These are phyloP conservation scores for Athene cunicularia DNA, from an alignment of 2,113 vertebrate species.

Conservation along the genomic window DNA sequence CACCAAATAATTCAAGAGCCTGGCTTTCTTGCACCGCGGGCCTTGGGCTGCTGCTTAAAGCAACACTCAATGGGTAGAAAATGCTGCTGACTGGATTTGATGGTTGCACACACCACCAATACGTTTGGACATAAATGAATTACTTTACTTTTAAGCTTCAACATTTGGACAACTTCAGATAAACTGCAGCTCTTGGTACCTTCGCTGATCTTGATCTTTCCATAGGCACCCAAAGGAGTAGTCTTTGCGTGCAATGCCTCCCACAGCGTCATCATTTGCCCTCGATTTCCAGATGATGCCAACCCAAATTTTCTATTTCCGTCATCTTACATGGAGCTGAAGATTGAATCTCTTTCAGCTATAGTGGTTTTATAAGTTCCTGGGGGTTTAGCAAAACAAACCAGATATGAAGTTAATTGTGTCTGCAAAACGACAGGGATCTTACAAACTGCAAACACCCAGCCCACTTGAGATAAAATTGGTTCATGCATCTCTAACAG, in stretches of 20 bases:
- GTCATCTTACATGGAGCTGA: neutral
- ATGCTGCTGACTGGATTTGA: neutral
- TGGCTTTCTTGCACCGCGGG: neutral
- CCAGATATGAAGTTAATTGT: conserved; percentile 9
- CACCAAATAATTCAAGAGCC: neutral
- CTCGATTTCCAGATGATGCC: neutral
- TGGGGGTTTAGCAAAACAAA: conserved; percentile 40
- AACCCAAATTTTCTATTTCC: neutral
- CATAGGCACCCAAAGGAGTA: neutral
- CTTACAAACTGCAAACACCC: conserved; percentile 27
- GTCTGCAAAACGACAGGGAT: conserved; percentile 35
- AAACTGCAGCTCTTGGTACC: neutral
- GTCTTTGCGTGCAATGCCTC: neutral
- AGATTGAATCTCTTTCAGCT: neutral
- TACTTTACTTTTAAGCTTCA: neutral
- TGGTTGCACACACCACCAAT: neutral
- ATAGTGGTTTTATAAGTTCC: neutral
- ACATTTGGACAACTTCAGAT: neutral
- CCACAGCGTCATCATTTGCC: neutral
- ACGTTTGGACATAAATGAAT: neutral
- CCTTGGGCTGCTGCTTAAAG: neutral
- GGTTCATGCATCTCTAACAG: neutral
- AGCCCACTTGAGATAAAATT: neutral
- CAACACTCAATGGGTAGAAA: neutral
- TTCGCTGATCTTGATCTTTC: neutral